These are phyloP conservation scores for Trisateles emortualis DNA, from an alignment of 2,888 invertebrate genomes.

Conservation along the genomic window DNA sequence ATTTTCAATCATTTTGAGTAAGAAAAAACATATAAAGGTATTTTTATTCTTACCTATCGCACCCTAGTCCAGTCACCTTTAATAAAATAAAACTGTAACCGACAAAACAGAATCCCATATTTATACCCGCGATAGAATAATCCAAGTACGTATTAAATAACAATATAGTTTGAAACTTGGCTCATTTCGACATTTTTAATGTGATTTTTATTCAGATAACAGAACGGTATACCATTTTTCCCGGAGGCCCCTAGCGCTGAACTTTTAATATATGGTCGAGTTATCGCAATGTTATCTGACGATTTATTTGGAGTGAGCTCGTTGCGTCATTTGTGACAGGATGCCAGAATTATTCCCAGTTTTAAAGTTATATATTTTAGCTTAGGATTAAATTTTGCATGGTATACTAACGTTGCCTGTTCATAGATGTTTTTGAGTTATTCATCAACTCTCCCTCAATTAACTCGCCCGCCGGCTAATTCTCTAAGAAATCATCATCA, in stretches of 20 bases:
- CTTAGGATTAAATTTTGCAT: background rate
- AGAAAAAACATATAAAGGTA: too few species aligned
- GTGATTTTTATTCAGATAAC: slow-evolving; percentile 49
- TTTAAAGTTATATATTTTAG: background rate
- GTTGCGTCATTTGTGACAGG: slow-evolving; percentile 5
- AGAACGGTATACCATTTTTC: slow-evolving; percentile 25
- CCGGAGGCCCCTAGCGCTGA: slow-evolving; percentile 16
- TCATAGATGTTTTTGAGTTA: too few species aligned
- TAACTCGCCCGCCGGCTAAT: too few species aligned
- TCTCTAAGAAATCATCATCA: too few species aligned
- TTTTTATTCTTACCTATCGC: background rate
- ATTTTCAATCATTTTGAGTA: too few species aligned
- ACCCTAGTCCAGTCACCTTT: background rate
- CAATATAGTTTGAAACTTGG: slow-evolving; percentile 41
- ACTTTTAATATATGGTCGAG: slow-evolving; percentile 44
- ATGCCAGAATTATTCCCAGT: background rate
- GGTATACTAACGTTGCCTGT: too few species aligned
- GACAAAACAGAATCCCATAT: background rate
- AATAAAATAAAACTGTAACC: background rate
- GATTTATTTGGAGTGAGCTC: slow-evolving; percentile 38
- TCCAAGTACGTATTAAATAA: slow-evolving; percentile 35
- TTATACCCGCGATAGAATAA: slow-evolving; percentile 10
- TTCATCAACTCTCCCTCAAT: too few species aligned
- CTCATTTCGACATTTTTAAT: slow-evolving; percentile 42
- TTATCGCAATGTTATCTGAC: slow-evolving; percentile 30